phyloP scores from a whole-genome alignment of 2,113 vertebrate genomes.

The Gymnobelideus leadbeateri region DNA sequence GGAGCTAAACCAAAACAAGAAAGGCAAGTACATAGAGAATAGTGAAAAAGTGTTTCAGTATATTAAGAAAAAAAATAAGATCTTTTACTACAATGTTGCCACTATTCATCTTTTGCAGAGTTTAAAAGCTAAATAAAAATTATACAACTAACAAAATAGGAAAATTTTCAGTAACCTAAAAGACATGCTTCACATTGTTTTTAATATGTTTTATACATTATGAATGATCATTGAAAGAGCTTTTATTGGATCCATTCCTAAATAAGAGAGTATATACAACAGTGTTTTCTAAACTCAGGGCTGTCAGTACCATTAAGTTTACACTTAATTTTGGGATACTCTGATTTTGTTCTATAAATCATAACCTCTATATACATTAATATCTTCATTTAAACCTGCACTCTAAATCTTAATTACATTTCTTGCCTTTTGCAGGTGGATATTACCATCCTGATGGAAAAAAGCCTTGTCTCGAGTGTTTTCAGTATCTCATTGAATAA shows the following conservation, averaged over 20 bases:
- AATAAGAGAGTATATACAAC: background rate
- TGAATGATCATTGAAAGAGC: background rate
- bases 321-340: constrained; percentile 24
- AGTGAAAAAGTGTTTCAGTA: constrained; percentile 46
- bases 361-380: constrained; percentile 40
- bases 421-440: constrained; percentile 73
- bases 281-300: background rate
- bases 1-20: constrained; percentile 33
- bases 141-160: constrained; percentile 11
- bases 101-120: background rate
- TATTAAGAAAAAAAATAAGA: background rate
- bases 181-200: constrained; percentile 21
- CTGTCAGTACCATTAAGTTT: background rate
- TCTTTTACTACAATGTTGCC: constrained; percentile 22
- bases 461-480: constrained; percentile 63
- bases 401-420: constrained; percentile 60
- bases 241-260: background rate
- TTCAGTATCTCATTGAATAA: constrained; percentile 51
- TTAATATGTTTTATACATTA: constrained; percentile 27
- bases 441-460: constrained; percentile 66
- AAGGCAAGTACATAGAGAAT: constrained; percentile 31
- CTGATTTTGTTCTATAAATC: constrained; percentile 32
- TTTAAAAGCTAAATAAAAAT: background rate
- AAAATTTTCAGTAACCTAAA: constrained; percentile 40
- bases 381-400: constrained; percentile 37